Conservation (phyloP, 2,797 vertebrate genomes). For the Paguma larvata region DNA sequence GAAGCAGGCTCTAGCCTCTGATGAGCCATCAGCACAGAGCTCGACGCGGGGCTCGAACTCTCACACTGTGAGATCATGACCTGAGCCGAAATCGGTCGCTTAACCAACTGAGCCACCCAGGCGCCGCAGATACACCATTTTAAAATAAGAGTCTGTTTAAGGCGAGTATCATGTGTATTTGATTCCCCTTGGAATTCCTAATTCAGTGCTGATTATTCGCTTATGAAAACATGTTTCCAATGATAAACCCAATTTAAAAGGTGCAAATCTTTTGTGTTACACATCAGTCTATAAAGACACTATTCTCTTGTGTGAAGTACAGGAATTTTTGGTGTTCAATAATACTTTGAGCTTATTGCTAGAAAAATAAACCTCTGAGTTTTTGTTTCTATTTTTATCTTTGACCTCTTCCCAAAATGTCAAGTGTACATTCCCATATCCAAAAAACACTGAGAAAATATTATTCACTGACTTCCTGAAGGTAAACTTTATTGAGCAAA, state of each 20-base stretch:
- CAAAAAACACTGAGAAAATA: not conserved
- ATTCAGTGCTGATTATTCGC: not conserved
- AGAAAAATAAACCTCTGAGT: not conserved
- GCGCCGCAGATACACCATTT: too few relatives aligned
- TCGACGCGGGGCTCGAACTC: too few relatives aligned
- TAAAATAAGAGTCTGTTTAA: not conserved
- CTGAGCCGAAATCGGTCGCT: too few relatives aligned
- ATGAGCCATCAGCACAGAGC: too few relatives aligned
- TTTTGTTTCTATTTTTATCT: not conserved
- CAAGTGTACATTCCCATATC: not conserved
- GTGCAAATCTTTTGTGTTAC: not conserved
- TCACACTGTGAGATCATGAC: too few relatives aligned
- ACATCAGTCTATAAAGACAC: not conserved
- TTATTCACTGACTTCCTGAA: not conserved
- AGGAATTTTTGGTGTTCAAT: not conserved
- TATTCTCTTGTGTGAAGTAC: not conserved
- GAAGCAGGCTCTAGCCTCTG: too few relatives aligned
- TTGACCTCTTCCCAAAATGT: not conserved
- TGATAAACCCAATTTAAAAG: not conserved
- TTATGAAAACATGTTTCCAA: not conserved
- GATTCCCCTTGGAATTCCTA: not conserved
- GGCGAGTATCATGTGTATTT: not conserved
- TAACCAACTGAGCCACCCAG: too few relatives aligned
- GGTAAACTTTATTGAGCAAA: not conserved
- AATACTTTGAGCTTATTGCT: not conserved